Evolutionary conservation across 2,888 invertebrate genomes (phyloP).

Genomic region (Barypeithes pellucidus): DNA sequence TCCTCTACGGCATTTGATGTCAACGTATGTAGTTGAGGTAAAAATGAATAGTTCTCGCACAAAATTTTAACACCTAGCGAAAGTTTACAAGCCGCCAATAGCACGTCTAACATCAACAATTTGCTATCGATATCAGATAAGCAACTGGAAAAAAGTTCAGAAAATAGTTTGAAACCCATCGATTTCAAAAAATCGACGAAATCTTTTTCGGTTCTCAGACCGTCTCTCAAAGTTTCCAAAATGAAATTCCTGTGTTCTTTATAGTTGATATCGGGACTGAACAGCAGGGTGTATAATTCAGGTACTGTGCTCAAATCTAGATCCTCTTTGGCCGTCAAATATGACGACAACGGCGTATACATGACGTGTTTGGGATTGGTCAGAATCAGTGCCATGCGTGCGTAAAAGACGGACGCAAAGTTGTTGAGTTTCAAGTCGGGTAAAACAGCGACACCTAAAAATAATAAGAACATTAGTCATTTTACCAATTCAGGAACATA

Average conservation of each 20-base stretch:
- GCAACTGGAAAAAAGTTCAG: constrained; percentile 79
- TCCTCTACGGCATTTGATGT: constrained; percentile 31
- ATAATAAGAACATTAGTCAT: not conserved
- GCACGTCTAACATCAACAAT: constrained; percentile 78
- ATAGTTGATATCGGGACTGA: constrained; percentile 82
- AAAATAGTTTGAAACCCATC: constrained; percentile 84
- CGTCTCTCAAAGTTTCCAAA: constrained; percentile 82
- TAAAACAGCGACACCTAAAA: constrained; percentile 60
- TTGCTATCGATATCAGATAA: constrained; percentile 78
- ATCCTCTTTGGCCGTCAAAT: constrained; percentile 75
- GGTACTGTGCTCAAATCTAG: constrained; percentile 88
- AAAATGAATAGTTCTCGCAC: constrained; percentile 78
- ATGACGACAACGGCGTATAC: constrained; percentile 79
- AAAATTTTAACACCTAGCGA: constrained; percentile 79
- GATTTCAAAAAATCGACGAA: constrained; percentile 82
- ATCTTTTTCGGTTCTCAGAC: constrained; percentile 84
- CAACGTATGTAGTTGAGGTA: constrained; percentile 77
- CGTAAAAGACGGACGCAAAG: constrained; percentile 79
- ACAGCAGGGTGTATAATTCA: constrained; percentile 89
- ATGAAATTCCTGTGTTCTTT: constrained; percentile 84
- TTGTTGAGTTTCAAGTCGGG: constrained; percentile 65
- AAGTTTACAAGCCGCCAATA: constrained; percentile 77
- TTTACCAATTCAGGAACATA: too few species aligned
- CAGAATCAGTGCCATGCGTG: constrained; percentile 80
- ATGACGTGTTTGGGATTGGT: constrained; percentile 84